Base-by-base conservation (phyloP, 1,140 invertebrate species). In the Drosophila albomicans region DNA sequence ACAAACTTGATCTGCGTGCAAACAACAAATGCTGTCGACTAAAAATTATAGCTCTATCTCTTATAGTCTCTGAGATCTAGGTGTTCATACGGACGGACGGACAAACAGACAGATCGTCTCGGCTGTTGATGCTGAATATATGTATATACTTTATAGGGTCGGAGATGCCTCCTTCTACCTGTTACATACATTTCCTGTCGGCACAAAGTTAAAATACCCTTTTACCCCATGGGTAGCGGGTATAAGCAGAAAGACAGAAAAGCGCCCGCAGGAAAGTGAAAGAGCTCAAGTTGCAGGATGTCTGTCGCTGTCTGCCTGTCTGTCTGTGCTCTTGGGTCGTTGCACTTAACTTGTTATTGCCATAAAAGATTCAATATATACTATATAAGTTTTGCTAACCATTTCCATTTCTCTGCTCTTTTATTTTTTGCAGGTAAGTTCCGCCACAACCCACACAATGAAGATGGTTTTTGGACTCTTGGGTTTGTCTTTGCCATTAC, bases 251-350 rank as follows among this genome's bases (percentile, higher is more conserved):
- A 25, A 25, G 1, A 25, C 20, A 25, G 20, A 51, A 79, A 82
- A 69, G 66, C 59, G 81, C 82, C 75, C 75, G 82, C 82, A 86
- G 76, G 68, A 86, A 86, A 86, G 82, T 86, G 30, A 52, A 67
- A 54, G 69, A 86, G 78, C 58, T 68, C 61, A 74, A 11, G 38
- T 35, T 13, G 30, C 16, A 52, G 25, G n/a, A 52, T 52, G 20
- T 28, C 5, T 11, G 4, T 58, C 20, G 20, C 16, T 45, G 38
- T 38, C 35, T 8, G 5, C 8, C 20, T 11, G 4, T 58, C 16
- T 45, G 38, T 38, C 35, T 8, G 5, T 32, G 30, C 30, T 32
- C 10, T 28, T 79, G 61, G 84, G 79, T 87, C 80, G 82, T 88
- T 87, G 85, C 77, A 64, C 78, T 68, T 43, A 38, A 46, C 25